Conservation (phyloP, 2,888 invertebrate genomes). For the Emmelina monodactyla region DNA sequence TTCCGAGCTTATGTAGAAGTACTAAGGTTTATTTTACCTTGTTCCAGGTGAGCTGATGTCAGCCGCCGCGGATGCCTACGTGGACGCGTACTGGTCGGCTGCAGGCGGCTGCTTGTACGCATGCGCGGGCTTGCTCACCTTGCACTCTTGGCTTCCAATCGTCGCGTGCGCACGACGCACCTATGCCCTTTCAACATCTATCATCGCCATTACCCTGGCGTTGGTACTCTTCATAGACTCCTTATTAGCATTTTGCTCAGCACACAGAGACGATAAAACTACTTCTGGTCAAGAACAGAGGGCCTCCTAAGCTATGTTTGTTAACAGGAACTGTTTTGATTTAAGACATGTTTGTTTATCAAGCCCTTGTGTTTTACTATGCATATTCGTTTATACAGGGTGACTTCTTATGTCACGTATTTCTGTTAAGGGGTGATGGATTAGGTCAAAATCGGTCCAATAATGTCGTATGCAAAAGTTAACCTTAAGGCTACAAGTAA, state of each 20-base stretch:
- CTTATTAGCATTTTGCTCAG: constrained; percentile 38
- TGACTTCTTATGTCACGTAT: too few species aligned
- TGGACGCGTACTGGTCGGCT: constrained; percentile 55
- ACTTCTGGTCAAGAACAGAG: too few species aligned
- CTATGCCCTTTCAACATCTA: constrained; percentile 32
- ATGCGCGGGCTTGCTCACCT: constrained; percentile 36
- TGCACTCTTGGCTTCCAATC: constrained; percentile 37
- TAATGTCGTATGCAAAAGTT: too few species aligned
- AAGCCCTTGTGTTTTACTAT: too few species aligned
- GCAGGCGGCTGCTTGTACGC: constrained; percentile 37
- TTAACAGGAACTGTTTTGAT: too few species aligned
- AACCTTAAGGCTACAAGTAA: too few species aligned
- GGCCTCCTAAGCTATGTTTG: too few species aligned
- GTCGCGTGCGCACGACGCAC: constrained; percentile 26
- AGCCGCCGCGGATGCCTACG: constrained; percentile 45
- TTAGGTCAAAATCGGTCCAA: too few species aligned
- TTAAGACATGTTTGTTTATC: too few species aligned
- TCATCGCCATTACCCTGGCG: constrained; percentile 37
- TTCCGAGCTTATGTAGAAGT: too few species aligned
- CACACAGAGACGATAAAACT: constrained; percentile 31
- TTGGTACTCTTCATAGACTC: constrained; percentile 37
- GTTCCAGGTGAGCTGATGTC: constrained; percentile 43
- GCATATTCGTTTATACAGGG: too few species aligned
- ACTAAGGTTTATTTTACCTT: background rate
- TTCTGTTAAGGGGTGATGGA: too few species aligned